Percentiles rank a stretch among this genome's conserved stretches.
Evolutionary conservation across 1,140 invertebrate genomes (phyloP).

Genomic region (Zophobas atratus): DNA sequence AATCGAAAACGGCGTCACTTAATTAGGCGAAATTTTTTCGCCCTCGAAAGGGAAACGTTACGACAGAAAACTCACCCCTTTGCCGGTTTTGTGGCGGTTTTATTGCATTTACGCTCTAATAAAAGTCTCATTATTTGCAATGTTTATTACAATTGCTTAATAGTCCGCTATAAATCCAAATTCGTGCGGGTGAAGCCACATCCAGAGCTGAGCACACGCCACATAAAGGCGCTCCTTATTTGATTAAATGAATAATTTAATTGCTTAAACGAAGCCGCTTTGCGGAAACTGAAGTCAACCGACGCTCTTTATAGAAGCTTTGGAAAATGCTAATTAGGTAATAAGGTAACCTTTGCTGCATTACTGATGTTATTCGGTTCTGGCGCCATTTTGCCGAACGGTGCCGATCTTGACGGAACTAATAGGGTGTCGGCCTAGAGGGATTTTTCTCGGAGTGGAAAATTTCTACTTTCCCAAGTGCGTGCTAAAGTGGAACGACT

Average conservation of each 20-base stretch:
- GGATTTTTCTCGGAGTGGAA: no score
- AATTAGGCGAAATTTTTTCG: background rate
- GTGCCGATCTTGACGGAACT: background rate
- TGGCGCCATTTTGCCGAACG: background rate
- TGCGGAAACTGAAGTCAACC: constrained; percentile 37
- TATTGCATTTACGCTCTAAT: constrained; percentile 46
- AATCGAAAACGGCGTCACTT: background rate
- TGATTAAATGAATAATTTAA: constrained; percentile 54
- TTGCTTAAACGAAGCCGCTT: constrained; percentile 48
- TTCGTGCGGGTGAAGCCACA: constrained; percentile 46
- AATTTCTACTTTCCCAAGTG: no score
- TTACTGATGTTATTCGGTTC: background rate
- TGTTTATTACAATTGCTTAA: constrained; percentile 49
- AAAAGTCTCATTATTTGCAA: constrained; percentile 47
- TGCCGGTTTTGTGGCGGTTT: constrained; percentile 16
- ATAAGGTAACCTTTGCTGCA: constrained; percentile 42
- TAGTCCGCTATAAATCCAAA: constrained; percentile 45
- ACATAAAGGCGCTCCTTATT: constrained; percentile 48
- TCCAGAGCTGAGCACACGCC: constrained; percentile 42
- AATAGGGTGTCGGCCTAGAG: background rate
- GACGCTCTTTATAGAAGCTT: constrained; percentile 33
- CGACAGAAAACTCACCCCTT: background rate
- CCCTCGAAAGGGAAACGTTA: background rate
- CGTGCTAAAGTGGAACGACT: no score
- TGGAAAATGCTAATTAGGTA: constrained; percentile 47